Percentiles rank a stretch among this genome's conserved stretches.
Conservation (phyloP, 1,140 invertebrate species). For the Lordiphosa clarofinis region DNA sequence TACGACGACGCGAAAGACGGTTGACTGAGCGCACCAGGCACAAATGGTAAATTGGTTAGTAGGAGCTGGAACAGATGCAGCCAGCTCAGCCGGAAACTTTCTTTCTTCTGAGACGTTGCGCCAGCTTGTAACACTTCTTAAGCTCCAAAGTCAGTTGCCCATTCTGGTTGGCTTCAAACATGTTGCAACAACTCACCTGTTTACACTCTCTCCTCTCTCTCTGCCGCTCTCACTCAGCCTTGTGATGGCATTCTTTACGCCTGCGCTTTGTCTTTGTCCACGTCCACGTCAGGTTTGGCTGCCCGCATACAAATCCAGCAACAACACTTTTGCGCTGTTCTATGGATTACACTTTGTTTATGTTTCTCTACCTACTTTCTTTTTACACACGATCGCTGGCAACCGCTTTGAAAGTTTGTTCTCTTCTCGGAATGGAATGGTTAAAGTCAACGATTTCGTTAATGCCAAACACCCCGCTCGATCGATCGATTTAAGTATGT, state of each 20-base stretch:
- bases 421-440: conserved; percentile 36
- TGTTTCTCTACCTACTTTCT: conserved; percentile 71
- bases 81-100: conserved; percentile 73
- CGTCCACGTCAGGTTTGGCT: conserved; percentile 64
- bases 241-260: conserved; percentile 54
- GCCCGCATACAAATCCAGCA: conserved; percentile 39
- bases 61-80: conserved; percentile 32
- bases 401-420: conserved; percentile 43
- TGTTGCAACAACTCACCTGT: conserved; percentile 37
- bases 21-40: conserved; percentile 48
- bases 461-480: conserved; percentile 11
- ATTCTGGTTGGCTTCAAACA: conserved; percentile 41
- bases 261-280: conserved; percentile 55
- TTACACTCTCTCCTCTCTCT: conserved; percentile 9
- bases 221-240: conserved; percentile 9
- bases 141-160: conserved; percentile 27
- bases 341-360: conserved; percentile 63
- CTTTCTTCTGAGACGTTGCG: conserved; percentile 64
- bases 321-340: conserved; percentile 33
- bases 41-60: conserved; percentile 7
- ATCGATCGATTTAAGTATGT: conserved; percentile 9
- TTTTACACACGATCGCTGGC: conserved; percentile 49
- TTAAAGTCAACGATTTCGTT: conserved; percentile 34
- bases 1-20: conserved; percentile 44
- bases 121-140: conserved; percentile 76